Evolutionary conservation across 1,140 invertebrate species (phyloP).

Genomic region (Chymomyza costata): DNA sequence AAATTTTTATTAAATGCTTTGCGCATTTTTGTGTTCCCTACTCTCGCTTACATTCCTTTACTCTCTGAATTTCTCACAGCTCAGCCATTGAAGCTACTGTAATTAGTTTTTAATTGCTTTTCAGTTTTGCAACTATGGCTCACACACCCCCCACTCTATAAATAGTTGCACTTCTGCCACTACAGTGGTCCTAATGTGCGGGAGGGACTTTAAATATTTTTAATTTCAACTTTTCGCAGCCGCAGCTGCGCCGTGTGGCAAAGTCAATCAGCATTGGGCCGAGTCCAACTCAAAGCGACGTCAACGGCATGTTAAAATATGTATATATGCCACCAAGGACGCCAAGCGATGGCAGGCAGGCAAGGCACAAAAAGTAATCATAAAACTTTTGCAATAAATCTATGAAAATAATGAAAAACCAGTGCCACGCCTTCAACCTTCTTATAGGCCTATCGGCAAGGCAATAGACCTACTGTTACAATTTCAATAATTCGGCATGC

Average conservation of each 20-base stretch:
- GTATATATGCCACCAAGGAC: no score
- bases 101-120: conserved; percentile 73
- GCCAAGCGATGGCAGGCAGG: no score
- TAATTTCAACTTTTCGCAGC: conserved; percentile 19
- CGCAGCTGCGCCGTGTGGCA: conserved; percentile 26
- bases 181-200: no score
- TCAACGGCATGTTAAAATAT: conserved; percentile 32
- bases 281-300: background rate
- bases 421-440: background rate
- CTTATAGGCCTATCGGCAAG: conserved; percentile 8
- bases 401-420: conserved; percentile 60
- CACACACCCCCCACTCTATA: conserved; percentile 18
- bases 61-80: conserved; percentile 3
- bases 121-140: conserved; percentile 51
- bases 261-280: conserved; percentile 47
- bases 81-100: conserved; percentile 43
- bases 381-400: conserved; percentile 67
- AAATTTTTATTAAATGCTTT: conserved; percentile 69
- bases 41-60: background rate
- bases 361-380: conserved; percentile 53
- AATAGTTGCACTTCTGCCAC: conserved; percentile 50
- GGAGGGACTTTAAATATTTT: conserved; percentile 15
- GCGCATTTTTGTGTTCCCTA: conserved; percentile 45
- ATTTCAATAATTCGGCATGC: conserved; percentile 43
- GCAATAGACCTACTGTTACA: conserved; percentile 31